Evolutionary conservation across 2,888 invertebrate genomes (phyloP), one percentile per base, ranked within the genome.

Genomic region (Melieria picta): DNA sequence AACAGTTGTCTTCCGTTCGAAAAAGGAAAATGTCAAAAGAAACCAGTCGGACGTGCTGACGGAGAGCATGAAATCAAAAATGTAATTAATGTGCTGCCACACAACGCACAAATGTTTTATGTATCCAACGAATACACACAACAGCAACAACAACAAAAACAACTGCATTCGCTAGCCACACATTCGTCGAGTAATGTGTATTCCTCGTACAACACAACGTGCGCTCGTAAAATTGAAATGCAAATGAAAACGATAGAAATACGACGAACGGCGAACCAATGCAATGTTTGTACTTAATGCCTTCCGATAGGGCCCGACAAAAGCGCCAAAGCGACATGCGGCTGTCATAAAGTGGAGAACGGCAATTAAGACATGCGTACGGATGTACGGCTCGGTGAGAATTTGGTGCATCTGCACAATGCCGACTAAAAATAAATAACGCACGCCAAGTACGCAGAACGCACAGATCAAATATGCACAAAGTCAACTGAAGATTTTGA

Each of bases 371-470:
- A 1, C 60, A 68, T 62, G 67, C 69, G 69, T 68, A 68, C 73
- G 76, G 78, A 77, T 77, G 69, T 75, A 71, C 71, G 77, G 73
- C 74, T 78, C 74, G 74, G 65, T 78, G 68, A 75, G 67, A 73
- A 78, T 75, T 68, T 77, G 76, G 73, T 75, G 72, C 77, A 77
- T 77, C 76, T 77, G 57, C 48, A 70, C 57, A 47, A 60, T 64
- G 63, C 57, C 52, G 52, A 65, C 64, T 58, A 42, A 69, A 70
- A 70, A 30, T 30, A 30, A 30, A 30, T 30, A 30, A 30, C 30
- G 30, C 30, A 3, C 30, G 30, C 30, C 30, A 30, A 30, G 30
- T 30, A 30, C 30, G 30, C 30, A 2, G 2, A 30, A 30, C 30
- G 30, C 30, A 30, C 30, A 30, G 30, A 30, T 30, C 30, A 30